Evolutionary conservation across 1,140 invertebrate genomes (phyloP).

Genomic region (Drosophila sechellia): DNA sequence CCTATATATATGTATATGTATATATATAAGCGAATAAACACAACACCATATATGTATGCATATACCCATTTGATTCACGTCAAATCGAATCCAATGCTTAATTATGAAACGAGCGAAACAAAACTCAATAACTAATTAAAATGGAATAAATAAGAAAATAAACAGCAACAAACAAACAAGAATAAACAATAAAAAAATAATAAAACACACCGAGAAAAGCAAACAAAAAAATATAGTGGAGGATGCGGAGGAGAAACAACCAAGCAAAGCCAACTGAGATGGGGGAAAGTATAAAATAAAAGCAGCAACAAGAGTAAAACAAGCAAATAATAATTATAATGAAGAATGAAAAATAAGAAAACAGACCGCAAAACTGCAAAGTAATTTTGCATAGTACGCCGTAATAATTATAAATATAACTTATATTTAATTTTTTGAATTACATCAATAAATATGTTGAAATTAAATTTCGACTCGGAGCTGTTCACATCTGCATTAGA

Average conservation of each 20-base stretch:
- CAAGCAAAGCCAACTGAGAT: slow-evolving; percentile 32
- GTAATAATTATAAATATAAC: slow-evolving; percentile 81
- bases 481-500: slow-evolving; percentile 36
- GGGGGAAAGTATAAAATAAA: slow-evolving; percentile 32
- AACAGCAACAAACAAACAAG: slow-evolving; percentile 5
- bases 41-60: slow-evolving; percentile 46
- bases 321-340: slow-evolving; percentile 40
- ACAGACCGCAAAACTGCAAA: slow-evolving; percentile 73
- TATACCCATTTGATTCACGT: slow-evolving; percentile 52
- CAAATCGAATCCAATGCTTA: slow-evolving; percentile 53
- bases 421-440: slow-evolving; percentile 83
- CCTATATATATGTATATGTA: slow-evolving; percentile 27
- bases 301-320: slow-evolving; percentile 40
- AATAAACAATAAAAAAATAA: slow-evolving; percentile 43
- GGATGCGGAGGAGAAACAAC: slow-evolving; percentile 23
- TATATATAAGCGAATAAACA: slow-evolving; percentile 43
- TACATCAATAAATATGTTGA: slow-evolving; percentile 82
- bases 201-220: slow-evolving; percentile 40
- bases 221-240: slow-evolving; percentile 26
- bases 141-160: slow-evolving; percentile 35
- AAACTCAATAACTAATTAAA: slow-evolving; percentile 56
- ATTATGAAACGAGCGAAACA: slow-evolving; percentile 31
- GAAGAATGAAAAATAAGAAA: slow-evolving; percentile 22
- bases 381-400: slow-evolving; percentile 77
- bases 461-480: slow-evolving; percentile 56